Evolutionary conservation across 2,888 invertebrate genomes (phyloP).

Genomic region (Miltochrista miniata): DNA sequence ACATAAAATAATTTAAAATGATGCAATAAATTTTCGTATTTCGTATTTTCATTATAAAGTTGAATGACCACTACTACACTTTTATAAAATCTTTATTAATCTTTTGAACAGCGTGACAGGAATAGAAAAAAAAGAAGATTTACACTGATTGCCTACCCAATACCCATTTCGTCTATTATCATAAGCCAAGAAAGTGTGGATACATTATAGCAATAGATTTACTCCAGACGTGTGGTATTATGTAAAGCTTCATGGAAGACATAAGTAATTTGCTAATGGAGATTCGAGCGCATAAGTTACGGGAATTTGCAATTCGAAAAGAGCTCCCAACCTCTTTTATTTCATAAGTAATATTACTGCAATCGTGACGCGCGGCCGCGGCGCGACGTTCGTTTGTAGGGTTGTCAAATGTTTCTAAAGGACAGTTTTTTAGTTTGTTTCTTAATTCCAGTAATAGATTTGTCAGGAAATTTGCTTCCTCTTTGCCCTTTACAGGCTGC

Average conservation of each 20-base stretch:
- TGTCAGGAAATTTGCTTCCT: too few relatives aligned
- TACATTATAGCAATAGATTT: constrained; percentile 40
- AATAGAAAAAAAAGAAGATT: constrained; percentile 48
- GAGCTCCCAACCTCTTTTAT: constrained; percentile 43
- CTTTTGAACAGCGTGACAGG: constrained; percentile 32
- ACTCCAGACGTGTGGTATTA: constrained; percentile 54
- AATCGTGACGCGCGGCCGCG: constrained; percentile 30
- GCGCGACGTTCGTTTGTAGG: constrained; percentile 11
- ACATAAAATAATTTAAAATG: background rate
- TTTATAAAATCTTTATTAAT: constrained; percentile 12
- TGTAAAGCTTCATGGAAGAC: constrained; percentile 39
- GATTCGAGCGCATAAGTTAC: constrained; percentile 52
- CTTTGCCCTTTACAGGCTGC: too few relatives aligned
- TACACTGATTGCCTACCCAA: constrained; percentile 46
- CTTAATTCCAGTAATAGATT: too few relatives aligned
- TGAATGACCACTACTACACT: background rate
- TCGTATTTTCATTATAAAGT: background rate
- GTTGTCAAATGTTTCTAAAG: constrained; percentile 6
- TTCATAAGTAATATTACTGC: constrained; percentile 44
- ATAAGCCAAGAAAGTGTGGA: constrained; percentile 59
- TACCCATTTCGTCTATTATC: constrained; percentile 53
- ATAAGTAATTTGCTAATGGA: constrained; percentile 65
- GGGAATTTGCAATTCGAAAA: constrained; percentile 47
- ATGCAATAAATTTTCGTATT: background rate
- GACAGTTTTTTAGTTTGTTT: too few relatives aligned